Evolutionary conservation across 1,140 invertebrate species (phyloP), one percentile per base, ranked within the genome.

Genomic region (Tetramorium alpestre): DNA sequence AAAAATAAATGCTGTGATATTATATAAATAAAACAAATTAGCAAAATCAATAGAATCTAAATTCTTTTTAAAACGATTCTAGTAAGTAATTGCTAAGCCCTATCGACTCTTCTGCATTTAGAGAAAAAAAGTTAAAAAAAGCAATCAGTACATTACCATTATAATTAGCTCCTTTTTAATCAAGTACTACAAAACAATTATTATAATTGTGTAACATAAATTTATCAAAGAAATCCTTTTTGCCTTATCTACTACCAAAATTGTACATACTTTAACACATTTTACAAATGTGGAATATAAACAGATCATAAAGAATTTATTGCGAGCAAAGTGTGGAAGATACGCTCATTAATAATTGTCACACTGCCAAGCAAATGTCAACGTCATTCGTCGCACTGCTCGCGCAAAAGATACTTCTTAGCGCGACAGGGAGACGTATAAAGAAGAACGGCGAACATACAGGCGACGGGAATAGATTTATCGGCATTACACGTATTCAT

Each of bases 381-480:
- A 54, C 88, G 75, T 88, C 64, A 47, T 58, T 87, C 80, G 67
- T 85, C 80, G 72, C 11, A 6, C 25, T 38, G 51, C 54, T 69
- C 22, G 8, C 22, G 64, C 38, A 51, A 54, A 47, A 54, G 62
- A 75, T 49, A 64, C 60, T 75, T 75, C 51, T 54, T 44, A 38
- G 44, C 56, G 69, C 62, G 69, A 64, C 58, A 81, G 67, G 76
- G 56, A 73, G 38, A 25, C 10, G 49, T 38, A n/a, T 25, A 70
- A 85, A 72, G 70, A 89, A 77, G 44, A 64, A 13, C 18, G 60
- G 22, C 28, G 47, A 64, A 69, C 38, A 33, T 85, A 78, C 86
- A 88, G 81, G 73, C 54, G 82, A 90, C 75, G 69, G 67, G 56
- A 85, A 87, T 72, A 60, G 84, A 88, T 91, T 88, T 87, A 88